Evolutionary conservation across 1,140 invertebrate genomes (phyloP).

Genomic region (Berghia stephanieae): DNA sequence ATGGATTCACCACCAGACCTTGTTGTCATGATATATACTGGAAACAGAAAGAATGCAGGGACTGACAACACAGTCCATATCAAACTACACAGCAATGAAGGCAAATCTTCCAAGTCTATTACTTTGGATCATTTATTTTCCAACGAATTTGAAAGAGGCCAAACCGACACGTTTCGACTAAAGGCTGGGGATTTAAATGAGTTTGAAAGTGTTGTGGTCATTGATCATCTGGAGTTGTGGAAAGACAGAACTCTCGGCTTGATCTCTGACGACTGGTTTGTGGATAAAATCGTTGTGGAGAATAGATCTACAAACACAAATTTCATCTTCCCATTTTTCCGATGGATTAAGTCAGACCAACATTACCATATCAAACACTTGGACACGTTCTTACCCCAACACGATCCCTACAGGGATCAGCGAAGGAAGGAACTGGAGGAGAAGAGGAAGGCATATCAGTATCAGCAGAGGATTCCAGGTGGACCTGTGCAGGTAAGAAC

Average conservation of each 20-base stretch:
- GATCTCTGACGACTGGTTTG: conserved; percentile 64
- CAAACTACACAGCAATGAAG: conserved; percentile 57
- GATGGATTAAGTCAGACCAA: conserved; percentile 65
- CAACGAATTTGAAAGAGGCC: conserved; percentile 66
- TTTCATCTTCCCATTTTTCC: conserved; percentile 65
- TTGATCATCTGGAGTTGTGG: conserved; percentile 60
- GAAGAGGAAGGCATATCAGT: conserved; percentile 59
- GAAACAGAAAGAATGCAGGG: conserved; percentile 63
- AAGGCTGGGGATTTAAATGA: conserved; percentile 32
- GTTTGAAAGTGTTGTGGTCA: conserved; percentile 42
- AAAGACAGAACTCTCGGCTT: conserved; percentile 61
- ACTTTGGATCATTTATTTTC: conserved; percentile 57
- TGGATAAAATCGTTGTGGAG: conserved; percentile 63
- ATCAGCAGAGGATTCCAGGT: conserved; percentile 53
- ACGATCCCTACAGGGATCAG: conserved; percentile 60
- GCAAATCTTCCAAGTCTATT: conserved; percentile 44
- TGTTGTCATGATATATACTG: too few relatives aligned
- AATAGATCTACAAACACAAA: conserved; percentile 52
- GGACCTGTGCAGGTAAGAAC: conserved; percentile 69
- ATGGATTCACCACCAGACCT: too few relatives aligned
- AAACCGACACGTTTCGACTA: conserved; percentile 53
- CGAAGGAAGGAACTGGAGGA: conserved; percentile 63
- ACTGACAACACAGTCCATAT: conserved; percentile 65
- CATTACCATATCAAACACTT: conserved; percentile 65
- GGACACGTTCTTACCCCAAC: conserved; percentile 67